Conservation (phyloP, 2,113 vertebrate genomes). For the Myrmecobius fasciatus region DNA sequence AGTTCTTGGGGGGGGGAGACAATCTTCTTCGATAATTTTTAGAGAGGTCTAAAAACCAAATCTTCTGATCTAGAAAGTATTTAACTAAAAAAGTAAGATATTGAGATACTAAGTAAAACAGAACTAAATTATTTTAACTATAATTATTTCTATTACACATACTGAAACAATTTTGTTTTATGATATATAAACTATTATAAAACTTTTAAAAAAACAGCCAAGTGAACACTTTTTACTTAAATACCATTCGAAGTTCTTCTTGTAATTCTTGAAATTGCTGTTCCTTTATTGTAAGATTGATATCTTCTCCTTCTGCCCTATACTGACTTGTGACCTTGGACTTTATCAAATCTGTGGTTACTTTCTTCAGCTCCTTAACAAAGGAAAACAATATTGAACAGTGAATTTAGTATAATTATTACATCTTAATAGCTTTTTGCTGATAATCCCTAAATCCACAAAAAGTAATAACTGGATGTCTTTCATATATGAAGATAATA, state of each 20-base stretch:
- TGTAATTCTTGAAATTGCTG: slow-evolving; percentile 90
- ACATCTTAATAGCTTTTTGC: slow-evolving; percentile 61
- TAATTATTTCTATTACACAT: slow-evolving; percentile 35
- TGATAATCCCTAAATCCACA: slow-evolving; percentile 44
- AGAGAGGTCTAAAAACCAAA: background rate
- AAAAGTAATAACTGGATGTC: slow-evolving; percentile 36
- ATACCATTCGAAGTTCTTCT: slow-evolving; percentile 90
- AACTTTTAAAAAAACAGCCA: slow-evolving; percentile 50
- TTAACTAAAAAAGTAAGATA: background rate
- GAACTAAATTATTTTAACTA: slow-evolving; percentile 7
- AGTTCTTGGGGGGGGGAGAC: background rate
- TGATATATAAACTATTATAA: slow-evolving; percentile 32
- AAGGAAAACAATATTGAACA: slow-evolving; percentile 80
- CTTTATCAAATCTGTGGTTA: slow-evolving; percentile 89
- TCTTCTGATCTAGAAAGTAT: background rate
- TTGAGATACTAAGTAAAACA: background rate
- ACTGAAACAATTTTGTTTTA: slow-evolving; percentile 49
- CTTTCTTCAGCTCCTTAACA: slow-evolving; percentile 91
- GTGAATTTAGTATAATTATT: slow-evolving; percentile 74
- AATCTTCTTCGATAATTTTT: background rate
- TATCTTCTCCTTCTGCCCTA: slow-evolving; percentile 85
- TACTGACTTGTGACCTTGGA: slow-evolving; percentile 86
- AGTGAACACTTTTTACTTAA: slow-evolving; percentile 60
- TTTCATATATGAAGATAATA: slow-evolving; percentile 31
- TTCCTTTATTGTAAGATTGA: slow-evolving; percentile 83